Base-by-base conservation (phyloP, 2,888 invertebrate genomes). In the Drosophila meridiana region DNA sequence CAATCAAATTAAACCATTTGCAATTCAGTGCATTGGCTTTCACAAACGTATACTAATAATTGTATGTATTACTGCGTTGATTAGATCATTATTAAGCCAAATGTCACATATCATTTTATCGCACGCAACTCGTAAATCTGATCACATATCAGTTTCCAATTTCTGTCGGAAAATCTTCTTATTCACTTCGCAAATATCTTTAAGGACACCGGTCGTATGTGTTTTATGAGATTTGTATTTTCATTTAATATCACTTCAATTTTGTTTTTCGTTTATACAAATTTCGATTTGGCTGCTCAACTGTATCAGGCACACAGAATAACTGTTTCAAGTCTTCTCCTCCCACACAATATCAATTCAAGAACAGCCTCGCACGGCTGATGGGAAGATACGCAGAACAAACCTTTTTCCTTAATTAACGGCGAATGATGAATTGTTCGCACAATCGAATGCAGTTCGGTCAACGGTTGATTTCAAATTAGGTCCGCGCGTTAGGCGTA, bases 391-490 rank as follows among this genome's bases (percentile, higher is more conserved):
- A 50, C 4, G 14, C 38, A 40, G 9, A 69, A 69, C 80, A 74
- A 86, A 90, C 89, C 86, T 90, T 74, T 86, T 77, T 72, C 71
- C 73, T 86, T 86, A 83, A 86, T 79, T 77, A 79, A 70, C 38
- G 36, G 34, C 36, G 42, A 68, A 30, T 75, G 73, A 70, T 66
- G 64, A 75, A 68, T 42, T 64, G 53, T 52, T 55, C 26, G 50
- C 64, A 55, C 69, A 62, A 65, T 73, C n/a, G 40, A 55, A 72
- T 87, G 88, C 83, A 87, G 66, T 79, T 75, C 76, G 77, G 61
- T 32, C 84, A 60, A 73, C 85, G 69, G 71, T 64, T 76, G 76
- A 73, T 66, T 79, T 75, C 40, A 58, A 88, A 77, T 88, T 78
- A 70, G 59, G 59, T 38, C 57, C 43, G 55, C 47, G 47, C 52